A percentile compares a stretch with the other conserved stretches of the same genome.
Conservation (phyloP, 2,113 vertebrate genomes). For the Trogon melanurus region DNA sequence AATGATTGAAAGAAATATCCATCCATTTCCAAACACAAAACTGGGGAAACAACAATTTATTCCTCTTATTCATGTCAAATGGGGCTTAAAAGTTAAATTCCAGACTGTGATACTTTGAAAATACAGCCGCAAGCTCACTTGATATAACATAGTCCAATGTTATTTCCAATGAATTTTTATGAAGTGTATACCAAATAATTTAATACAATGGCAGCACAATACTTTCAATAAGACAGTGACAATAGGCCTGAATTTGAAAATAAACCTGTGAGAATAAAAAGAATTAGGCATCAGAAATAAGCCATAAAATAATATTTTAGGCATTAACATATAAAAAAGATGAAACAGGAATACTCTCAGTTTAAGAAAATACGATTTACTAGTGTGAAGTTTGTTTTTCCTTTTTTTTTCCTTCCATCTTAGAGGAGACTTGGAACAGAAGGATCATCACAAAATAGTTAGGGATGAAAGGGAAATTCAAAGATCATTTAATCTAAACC, state of each 20-base stretch:
- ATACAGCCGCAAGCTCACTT: background rate
- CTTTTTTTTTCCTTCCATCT: background rate
- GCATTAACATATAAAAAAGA: background rate
- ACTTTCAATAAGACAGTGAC: background rate
- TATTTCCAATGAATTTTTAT: background rate
- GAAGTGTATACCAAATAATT: background rate
- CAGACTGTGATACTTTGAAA: background rate
- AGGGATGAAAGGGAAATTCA: background rate
- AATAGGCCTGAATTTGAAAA: background rate
- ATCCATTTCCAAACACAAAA: background rate
- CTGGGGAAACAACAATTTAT: background rate
- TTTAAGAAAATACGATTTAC: background rate
- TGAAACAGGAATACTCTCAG: background rate
- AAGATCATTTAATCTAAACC: accelerated
- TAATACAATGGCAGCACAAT: background rate
- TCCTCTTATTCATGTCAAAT: background rate
- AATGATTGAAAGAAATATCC: background rate
- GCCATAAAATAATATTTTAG: background rate
- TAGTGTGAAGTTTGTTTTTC: background rate
- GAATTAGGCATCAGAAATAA: background rate
- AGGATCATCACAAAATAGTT: background rate
- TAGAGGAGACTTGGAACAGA: background rate
- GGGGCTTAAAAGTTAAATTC: background rate
- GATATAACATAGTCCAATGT: background rate
- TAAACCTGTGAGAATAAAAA: background rate